Evolutionary conservation across 2,113 vertebrate species (phyloP), one percentile per base, ranked within the genome.

Genomic region (Castor canadensis): DNA sequence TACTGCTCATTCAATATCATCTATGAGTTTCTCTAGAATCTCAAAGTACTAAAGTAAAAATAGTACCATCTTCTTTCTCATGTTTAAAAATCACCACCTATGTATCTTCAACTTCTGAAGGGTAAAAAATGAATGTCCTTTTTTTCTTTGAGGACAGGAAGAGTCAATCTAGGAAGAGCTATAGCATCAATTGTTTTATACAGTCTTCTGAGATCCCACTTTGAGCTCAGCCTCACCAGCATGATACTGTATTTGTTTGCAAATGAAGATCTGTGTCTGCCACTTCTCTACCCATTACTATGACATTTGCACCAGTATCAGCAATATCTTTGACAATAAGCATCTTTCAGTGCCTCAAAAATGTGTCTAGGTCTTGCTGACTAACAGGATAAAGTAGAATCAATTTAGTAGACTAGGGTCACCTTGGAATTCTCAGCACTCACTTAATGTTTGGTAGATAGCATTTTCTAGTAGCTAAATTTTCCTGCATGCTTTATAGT

Each of bases 31-130:
- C 87, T 99, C 99, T 99, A 88, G 99, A 99, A 49, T 99, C 99
- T 96, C 99, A 98, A 96, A 99, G 98, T 43, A 99, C 98, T 96
- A 99, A 98, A 2, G 99, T 99, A 35, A 99, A 99, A 95, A 99
- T 99, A 86, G 99, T 98, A 28, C 99, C 98, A 28, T 99, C 99
- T 93, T 99, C 99, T 95, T 99, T 99, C 95, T 99, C 99, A 58
- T 99, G 99, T 97, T 99, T 99, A 97, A 99, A 99, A 96, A 99
- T 99, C 35, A 99, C 99, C 91, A 99, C 99, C 89, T 99, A 99
- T 0, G 99, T 99, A 98, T 99, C 99, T 47, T 99, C 99, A 89
- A 99, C 98, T 98, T 99, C 99, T 3, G 98, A 98, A 47, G 99
- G 98, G 97, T 99, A 99, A 0, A 99, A 99, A 20, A 94, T 99